Evolutionary conservation across 1,140 invertebrate species (phyloP).

Genomic region (Temnothorax curvispinosus): DNA sequence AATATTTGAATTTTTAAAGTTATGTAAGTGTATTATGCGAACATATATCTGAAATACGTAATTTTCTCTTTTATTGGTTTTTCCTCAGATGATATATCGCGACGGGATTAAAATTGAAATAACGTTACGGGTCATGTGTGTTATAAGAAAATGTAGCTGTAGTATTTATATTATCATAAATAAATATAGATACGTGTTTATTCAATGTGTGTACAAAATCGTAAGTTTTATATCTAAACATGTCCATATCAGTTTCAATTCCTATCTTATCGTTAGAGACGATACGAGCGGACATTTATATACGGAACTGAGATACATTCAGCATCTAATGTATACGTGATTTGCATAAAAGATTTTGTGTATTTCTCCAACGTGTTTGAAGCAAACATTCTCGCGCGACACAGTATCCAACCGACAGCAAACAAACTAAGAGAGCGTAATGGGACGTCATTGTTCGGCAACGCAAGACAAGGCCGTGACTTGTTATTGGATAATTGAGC

Average conservation of each 20-base stretch:
- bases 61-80: conserved; percentile 2
- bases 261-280: background rate
- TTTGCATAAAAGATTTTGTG: conserved; percentile 16
- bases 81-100: background rate
- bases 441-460: conserved; percentile 71
- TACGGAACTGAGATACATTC: background rate
- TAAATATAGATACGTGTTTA: background rate
- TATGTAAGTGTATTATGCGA: background rate
- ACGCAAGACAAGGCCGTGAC: conserved; percentile 74
- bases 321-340: background rate
- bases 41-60: background rate
- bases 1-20: background rate
- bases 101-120: background rate
- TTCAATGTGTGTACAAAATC: background rate
- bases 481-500: conserved; percentile 75
- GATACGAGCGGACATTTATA: background rate
- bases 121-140: background rate
- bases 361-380: background rate
- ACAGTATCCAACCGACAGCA: background rate
- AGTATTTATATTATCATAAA: background rate
- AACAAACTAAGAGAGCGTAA: conserved; percentile 72
- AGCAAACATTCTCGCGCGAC: conserved; percentile 3
- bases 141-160: background rate
- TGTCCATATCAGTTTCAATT: background rate
- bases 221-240: background rate